phyloP scores from a whole-genome alignment of 2,888 invertebrate genomes.

The Diarsia rubi region DNA sequence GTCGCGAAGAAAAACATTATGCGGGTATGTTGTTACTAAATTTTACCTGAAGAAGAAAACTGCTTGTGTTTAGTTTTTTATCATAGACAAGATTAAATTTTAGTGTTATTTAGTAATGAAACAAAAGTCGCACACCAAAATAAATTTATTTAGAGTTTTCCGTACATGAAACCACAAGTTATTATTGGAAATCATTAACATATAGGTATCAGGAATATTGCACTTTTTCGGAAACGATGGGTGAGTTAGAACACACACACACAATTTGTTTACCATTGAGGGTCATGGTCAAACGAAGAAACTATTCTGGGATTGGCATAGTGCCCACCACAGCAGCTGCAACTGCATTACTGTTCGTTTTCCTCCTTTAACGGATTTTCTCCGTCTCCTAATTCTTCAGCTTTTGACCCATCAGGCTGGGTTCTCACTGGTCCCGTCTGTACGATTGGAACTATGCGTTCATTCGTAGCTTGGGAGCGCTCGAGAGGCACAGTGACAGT shows the following conservation, averaged over 20 bases:
- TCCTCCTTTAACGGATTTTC: constrained; percentile 56
- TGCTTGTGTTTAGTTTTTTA: neutral
- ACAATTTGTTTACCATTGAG: constrained; percentile 27
- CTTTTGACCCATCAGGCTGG: constrained; percentile 49
- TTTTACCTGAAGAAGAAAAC: too few relatives aligned
- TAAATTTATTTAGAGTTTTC: constrained; percentile 25
- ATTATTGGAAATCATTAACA: constrained; percentile 6
- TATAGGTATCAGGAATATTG: neutral
- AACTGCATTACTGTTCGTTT: constrained; percentile 61
- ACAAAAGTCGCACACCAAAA: neutral
- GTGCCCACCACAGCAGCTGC: constrained; percentile 17
- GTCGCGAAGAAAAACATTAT: neutral
- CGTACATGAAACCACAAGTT: constrained; percentile 1
- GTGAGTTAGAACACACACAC: constrained; percentile 2
- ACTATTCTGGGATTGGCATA: constrained; percentile 51
- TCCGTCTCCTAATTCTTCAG: constrained; percentile 52
- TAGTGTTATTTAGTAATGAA: neutral
- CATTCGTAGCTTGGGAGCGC: constrained; percentile 69
- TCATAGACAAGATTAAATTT: neutral
- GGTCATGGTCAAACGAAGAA: constrained; percentile 6
- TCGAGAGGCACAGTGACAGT: constrained; percentile 91
- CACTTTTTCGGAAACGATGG: neutral
- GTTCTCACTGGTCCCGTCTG: constrained; percentile 87
- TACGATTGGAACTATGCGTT: constrained; percentile 88
- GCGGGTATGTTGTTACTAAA: neutral